A percentile compares a stretch with the other conserved stretches of the same genome.
Evolutionary conservation across 2,797 vertebrate species (phyloP).

Genomic region (Bucorvus abyssinicus): DNA sequence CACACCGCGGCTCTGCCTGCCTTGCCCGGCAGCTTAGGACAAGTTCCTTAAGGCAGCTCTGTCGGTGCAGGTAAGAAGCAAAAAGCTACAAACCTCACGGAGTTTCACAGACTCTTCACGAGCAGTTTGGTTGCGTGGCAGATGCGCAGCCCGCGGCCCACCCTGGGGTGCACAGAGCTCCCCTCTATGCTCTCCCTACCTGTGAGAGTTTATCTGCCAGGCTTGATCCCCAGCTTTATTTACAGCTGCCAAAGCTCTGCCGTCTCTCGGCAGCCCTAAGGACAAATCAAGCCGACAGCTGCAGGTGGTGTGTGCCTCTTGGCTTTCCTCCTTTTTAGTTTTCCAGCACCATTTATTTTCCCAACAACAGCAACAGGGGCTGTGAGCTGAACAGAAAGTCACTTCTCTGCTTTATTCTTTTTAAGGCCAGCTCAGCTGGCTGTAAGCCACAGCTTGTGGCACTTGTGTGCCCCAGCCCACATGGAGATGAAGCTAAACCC

Average conservation of each 20-base stretch:
- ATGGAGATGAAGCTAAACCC: not conserved
- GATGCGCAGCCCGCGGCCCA: accelerated
- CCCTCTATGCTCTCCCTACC: not conserved
- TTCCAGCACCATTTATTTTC: not conserved
- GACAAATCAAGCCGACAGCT: not conserved
- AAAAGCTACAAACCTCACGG: not conserved
- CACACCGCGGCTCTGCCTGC: not conserved
- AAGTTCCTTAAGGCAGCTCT: not conserved
- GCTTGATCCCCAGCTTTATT: not conserved
- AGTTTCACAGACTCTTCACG: accelerated
- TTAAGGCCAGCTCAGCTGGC: not conserved
- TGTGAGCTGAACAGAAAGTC: not conserved
- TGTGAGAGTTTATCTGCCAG: not conserved
- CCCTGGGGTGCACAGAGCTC: accelerated
- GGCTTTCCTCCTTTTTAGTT: not conserved
- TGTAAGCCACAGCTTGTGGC: not conserved
- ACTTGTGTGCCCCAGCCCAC: not conserved
- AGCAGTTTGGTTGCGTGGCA: not conserved
- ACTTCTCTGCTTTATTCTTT: not conserved
- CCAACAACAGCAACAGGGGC: not conserved
- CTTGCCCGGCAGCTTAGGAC: not conserved
- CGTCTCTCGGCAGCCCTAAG: not conserved
- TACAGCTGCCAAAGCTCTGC: not conserved
- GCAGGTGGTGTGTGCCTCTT: not conserved
- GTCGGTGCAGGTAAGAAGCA: not conserved